Evolutionary conservation across 2,113 vertebrate species (phyloP), one percentile per base, ranked within the genome.

Genomic region (Chunga burmeisteri): DNA sequence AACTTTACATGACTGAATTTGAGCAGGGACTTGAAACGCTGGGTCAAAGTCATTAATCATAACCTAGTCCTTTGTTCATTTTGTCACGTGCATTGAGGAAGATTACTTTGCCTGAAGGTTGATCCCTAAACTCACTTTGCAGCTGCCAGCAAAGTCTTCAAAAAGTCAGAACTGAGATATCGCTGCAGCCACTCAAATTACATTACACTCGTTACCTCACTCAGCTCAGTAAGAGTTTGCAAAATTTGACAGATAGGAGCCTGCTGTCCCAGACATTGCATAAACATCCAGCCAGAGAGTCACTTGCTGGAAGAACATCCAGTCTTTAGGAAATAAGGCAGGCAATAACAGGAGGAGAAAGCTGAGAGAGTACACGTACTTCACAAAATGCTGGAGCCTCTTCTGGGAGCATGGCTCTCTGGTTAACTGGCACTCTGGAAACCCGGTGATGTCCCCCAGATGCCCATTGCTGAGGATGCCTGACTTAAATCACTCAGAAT

Each of bases 41-140:
- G 61, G 50, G 68, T 80, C 81, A 93, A 90, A 96, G 59, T 73
- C 79, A 86, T 96, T 94, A 95, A 96, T 92, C 90, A 92, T 55
- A 82, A 58, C 42, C 1, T 8, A 92, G 38, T 86, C n/a, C 59
- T 96, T 96, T 93, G 91, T 88, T 93, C 81, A 25, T 96, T 96
- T 94, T 95, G 93, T 94, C 92, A 93, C 50, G 75, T 34, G 71
- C 85, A 86, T 30, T 81, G 85, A 86, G 55, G 79, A 90, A 81
- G 74, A 88, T 74, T 92, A 74, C 42, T 92, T 27, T 86, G 82
- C 93, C 63, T 80, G 55, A 50, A 92, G 52, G 74, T 4, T 78
- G 63, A 86, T 90, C 77, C 79, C 38, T 67, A 70, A 83, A 38
- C 85, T 81, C 6, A 2, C 79, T 85, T 84, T 83, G 58, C 49